Conservation (phyloP, 23 tunicate genomes). For the Halocynthia aurantium region DNA sequence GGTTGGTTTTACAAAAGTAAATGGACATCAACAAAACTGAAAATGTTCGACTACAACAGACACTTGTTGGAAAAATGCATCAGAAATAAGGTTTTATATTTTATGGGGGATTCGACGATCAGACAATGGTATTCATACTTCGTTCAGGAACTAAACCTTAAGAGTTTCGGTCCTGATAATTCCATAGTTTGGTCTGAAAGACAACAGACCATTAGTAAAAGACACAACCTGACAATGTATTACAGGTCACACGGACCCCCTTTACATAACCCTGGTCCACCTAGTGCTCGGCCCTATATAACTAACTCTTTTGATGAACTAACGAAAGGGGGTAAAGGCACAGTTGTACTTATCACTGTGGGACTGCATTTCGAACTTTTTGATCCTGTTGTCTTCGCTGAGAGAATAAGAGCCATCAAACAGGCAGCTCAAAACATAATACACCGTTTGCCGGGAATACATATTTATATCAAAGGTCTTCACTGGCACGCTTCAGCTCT, state of each 20-base stretch:
- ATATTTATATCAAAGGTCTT: conserved; percentile 48
- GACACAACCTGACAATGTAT: conserved; percentile 30
- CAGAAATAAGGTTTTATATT: conserved; percentile 31
- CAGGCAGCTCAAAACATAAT: conserved; percentile 28
- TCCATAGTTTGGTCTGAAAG: conserved; percentile 8
- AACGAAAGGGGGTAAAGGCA: conserved; percentile 37
- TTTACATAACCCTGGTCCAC: conserved; percentile 57
- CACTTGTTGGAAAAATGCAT: conserved; percentile 3
- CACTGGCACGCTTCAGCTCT: conserved; percentile 6
- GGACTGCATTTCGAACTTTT: conserved; percentile 49
- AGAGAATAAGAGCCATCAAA: conserved; percentile 31
- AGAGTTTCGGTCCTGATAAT: neutral
- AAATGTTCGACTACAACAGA: conserved; percentile 6
- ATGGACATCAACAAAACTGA: conserved; percentile 3
- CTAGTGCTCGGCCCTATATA: conserved; percentile 48
- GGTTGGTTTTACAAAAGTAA: conserved; percentile 1
- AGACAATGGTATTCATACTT: conserved; percentile 26
- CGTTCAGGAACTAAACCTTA: neutral
- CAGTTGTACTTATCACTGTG: conserved; percentile 49
- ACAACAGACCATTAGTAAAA: neutral
- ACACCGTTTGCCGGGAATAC: conserved; percentile 35
- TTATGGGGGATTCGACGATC: conserved; percentile 63
- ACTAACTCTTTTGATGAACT: conserved; percentile 39
- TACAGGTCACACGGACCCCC: conserved; percentile 77
- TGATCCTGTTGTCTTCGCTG: conserved; percentile 35